Evolutionary conservation across 2,113 vertebrate genomes (phyloP).

Genomic region (Odontophorus gujanensis): DNA sequence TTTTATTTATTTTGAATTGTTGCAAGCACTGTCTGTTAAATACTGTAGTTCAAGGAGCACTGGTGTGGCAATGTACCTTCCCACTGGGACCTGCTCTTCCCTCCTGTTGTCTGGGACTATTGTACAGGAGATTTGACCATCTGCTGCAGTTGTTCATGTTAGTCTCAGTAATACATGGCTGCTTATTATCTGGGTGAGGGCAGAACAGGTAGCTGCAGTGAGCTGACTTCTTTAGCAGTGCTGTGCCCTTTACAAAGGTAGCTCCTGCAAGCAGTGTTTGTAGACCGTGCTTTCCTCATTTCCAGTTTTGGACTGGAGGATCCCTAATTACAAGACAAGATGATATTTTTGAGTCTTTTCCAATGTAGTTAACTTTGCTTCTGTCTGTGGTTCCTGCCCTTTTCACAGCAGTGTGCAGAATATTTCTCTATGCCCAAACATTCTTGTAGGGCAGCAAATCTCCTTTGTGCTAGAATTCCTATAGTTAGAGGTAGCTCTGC

Average conservation of each 20-base stretch:
- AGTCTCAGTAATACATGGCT: neutral
- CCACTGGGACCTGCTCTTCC: neutral
- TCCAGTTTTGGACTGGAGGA: slow-evolving; percentile 11
- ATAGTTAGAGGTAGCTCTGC: neutral
- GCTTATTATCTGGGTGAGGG: slow-evolving; percentile 1
- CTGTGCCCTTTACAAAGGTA: slow-evolving; percentile 15
- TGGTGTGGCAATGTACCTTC: neutral
- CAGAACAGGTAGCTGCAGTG: neutral
- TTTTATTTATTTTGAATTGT: neutral
- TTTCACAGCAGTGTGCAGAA: neutral
- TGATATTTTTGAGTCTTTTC: slow-evolving; percentile 44
- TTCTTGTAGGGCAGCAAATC: slow-evolving; percentile 21
- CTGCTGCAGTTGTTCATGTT: neutral
- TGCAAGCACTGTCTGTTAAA: neutral
- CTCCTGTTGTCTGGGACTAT: neutral
- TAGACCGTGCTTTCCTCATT: slow-evolving; percentile 10
- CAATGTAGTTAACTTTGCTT: neutral
- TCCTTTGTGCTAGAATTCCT: neutral
- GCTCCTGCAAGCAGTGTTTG: slow-evolving; percentile 19
- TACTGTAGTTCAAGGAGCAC: neutral
- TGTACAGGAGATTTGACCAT: neutral
- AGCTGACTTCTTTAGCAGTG: neutral
- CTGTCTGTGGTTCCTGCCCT: slow-evolving; percentile 9
- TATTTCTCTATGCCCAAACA: neutral
- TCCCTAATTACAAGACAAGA: slow-evolving; percentile 6